Evolutionary conservation across 2,797 vertebrate genomes (phyloP).

Genomic region (Odontamblyopus lacepedii): DNA sequence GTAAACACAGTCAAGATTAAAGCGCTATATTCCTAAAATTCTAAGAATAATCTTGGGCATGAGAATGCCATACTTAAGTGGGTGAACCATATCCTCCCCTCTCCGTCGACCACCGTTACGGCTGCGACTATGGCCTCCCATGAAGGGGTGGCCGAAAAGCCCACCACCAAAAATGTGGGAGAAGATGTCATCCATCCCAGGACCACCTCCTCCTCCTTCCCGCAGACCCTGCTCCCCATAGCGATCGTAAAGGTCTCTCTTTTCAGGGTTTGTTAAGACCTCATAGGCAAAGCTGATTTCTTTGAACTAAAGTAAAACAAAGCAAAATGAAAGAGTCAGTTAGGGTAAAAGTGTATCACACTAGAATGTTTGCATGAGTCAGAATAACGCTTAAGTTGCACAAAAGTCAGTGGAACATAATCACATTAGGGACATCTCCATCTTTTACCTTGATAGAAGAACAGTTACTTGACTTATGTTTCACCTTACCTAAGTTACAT

Average conservation of each 20-base stretch:
- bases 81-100: conserved; percentile 99
- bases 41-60: background rate
- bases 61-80: conserved; percentile 87
- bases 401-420: too few relatives aligned
- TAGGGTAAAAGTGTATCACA: background rate
- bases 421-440: too few relatives aligned
- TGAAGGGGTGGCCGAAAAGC: conserved; percentile 90
- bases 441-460: too few relatives aligned
- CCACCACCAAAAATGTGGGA: conserved; percentile 98
- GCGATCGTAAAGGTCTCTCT: conserved; percentile 94
- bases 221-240: conserved; percentile 97
- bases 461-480: too few relatives aligned
- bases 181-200: conserved; percentile 98
- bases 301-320: conserved; percentile 85
- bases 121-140: conserved; percentile 92
- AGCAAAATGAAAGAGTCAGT: background rate
- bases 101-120: conserved; percentile 94
- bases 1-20: conserved; percentile 7
- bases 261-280: conserved; percentile 95
- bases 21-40: background rate
- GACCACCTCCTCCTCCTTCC: conserved; percentile 92
- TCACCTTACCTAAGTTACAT: too few relatives aligned
- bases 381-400: too few relatives aligned
- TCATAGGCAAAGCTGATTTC: conserved; percentile 99
- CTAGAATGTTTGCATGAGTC: background rate